Percentiles rank a stretch among this genome's conserved stretches.
phyloP scores from a whole-genome alignment of 1,140 invertebrate species.

The Xylocopa sonorina region DNA sequence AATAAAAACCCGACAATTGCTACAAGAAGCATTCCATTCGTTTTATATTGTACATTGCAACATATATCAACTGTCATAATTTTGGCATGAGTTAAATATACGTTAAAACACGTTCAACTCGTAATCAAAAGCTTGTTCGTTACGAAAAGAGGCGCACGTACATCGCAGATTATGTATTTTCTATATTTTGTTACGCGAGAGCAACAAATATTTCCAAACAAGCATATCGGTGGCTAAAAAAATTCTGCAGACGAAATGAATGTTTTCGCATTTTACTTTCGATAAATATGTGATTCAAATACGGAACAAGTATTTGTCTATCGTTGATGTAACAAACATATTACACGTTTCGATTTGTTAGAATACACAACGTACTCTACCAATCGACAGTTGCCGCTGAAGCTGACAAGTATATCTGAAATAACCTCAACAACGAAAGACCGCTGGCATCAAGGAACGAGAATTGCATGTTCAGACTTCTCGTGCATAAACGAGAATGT shows the following conservation, averaged over 20 bases:
- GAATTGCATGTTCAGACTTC: background rate
- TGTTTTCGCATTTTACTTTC: background rate
- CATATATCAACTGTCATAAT: background rate
- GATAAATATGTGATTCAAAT: background rate
- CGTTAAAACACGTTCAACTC: background rate
- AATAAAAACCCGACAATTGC: constrained; percentile 24
- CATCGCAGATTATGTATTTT: background rate
- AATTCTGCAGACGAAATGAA: background rate
- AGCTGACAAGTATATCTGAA: constrained; percentile 29
- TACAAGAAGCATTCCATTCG: constrained; percentile 23
- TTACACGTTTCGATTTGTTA: constrained; percentile 5
- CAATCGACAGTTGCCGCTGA: background rate
- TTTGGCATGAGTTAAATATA: background rate
- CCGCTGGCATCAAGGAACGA: background rate
- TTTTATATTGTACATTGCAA: constrained; percentile 22
- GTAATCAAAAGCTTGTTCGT: background rate
- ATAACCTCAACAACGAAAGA: constrained; percentile 32
- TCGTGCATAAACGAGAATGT: background rate
- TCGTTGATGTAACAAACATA: background rate
- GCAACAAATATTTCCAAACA: background rate
- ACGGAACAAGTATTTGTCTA: background rate
- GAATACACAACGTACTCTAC: constrained; percentile 1
- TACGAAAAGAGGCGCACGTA: background rate
- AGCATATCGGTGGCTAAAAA: constrained; percentile 9
- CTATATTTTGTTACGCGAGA: background rate